Percentiles rank a stretch among this genome's conserved stretches.
Evolutionary conservation across 2,797 vertebrate species (phyloP).

Genomic region (Xerus rutilus): DNA sequence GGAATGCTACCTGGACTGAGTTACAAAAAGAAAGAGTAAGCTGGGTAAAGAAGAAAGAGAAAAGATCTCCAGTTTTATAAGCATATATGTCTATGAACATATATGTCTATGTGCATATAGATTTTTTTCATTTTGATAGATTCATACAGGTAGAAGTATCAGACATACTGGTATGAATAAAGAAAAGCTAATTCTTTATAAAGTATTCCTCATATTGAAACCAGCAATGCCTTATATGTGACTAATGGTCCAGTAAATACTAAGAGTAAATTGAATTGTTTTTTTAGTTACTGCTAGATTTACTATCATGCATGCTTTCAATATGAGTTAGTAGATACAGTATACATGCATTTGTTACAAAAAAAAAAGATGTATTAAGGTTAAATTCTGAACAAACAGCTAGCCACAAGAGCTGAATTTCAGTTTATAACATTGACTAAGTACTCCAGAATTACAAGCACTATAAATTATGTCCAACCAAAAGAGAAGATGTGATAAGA

Average conservation of each 20-base stretch:
- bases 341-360: not conserved
- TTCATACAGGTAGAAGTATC: not conserved
- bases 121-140: not conserved
- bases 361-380: not conserved
- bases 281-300: conserved; percentile 16
- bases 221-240: not conserved
- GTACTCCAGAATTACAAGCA: not conserved
- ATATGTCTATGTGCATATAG: not conserved
- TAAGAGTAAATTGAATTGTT: not conserved
- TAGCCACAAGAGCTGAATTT: not conserved
- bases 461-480: not conserved
- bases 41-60: not conserved
- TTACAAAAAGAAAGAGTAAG: not conserved
- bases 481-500: not conserved
- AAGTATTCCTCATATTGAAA: not conserved
- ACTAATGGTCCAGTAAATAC: not conserved
- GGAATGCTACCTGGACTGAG: not conserved
- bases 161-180: not conserved
- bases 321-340: not conserved
- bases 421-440: not conserved
- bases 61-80: not conserved
- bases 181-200: not conserved
- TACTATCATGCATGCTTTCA: not conserved
- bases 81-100: not conserved
- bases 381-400: not conserved